Conservation (phyloP, 2,113 vertebrate genomes). For the Chascanopsetta lugubris region DNA sequence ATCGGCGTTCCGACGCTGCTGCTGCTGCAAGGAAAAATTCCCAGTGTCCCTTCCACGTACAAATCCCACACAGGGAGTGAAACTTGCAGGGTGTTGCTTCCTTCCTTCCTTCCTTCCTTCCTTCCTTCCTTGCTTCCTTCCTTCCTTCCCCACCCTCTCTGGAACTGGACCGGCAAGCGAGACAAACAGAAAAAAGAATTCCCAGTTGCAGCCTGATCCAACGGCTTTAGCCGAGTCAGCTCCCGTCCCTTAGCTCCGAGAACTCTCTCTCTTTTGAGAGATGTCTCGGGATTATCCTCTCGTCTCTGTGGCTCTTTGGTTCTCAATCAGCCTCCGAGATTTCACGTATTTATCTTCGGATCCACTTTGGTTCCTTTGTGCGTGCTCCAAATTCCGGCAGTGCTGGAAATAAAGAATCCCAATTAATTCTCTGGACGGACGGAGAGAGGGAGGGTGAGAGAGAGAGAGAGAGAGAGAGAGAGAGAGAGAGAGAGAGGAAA, state of each 20-base stretch:
- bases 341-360: constrained; percentile 2
- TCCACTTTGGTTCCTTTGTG: constrained; percentile 32
- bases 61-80: constrained; percentile 32
- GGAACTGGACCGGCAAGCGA: constrained; percentile 10
- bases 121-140: no score
- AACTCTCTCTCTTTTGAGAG: constrained; percentile 33
- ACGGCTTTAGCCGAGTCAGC: constrained; percentile 58
- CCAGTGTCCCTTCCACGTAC: constrained; percentile 8
- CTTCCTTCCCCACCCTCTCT: constrained; percentile 44
- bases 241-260: constrained; percentile 42
- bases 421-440: constrained; percentile 25
- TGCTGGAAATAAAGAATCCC: constrained; percentile 49
- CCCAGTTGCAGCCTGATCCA: constrained; percentile 22
- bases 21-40: constrained; percentile 58
- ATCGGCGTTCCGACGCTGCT: constrained; percentile 47
- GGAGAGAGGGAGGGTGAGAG: constrained; percentile 31
- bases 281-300: constrained; percentile 21
- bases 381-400: constrained; percentile 37
- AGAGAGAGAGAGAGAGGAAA: constrained; percentile 7
- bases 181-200: constrained; percentile 16
- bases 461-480: constrained; percentile 8
- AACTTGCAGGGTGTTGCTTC: constrained; percentile 63
- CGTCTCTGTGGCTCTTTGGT: constrained; percentile 11
- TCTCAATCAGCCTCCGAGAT: constrained; percentile 10
- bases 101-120: constrained; percentile 44